Evolutionary conservation across 2,797 vertebrate species (phyloP), one percentile per base, ranked within the genome.

Genomic region (Galagoides demidoff): DNA sequence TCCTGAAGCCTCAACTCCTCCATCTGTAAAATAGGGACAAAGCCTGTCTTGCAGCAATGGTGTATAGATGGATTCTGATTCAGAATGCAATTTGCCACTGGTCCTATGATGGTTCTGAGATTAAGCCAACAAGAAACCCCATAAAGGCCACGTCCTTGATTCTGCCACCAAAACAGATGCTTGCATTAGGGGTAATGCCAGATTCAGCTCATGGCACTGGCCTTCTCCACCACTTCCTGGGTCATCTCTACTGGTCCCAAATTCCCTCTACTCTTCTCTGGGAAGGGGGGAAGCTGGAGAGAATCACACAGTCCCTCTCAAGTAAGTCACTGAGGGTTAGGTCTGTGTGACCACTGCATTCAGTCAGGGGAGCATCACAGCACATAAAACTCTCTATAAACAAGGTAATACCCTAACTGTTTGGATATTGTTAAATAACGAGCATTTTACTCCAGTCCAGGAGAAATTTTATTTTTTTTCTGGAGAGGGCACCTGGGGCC

Each of bases 381-480:
- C 45, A n/a, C 12, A 52, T 52, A 5, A 63, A 61, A 52, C 29
- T 89, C 64, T 66, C 57, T 6, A 31, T 86, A 90, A 95, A 85
- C 31, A 74, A 16, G 49, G 49, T 94, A 89, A 94, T 25, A 90
- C 31, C 55, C 43, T 64, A 29, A 23, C 22, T 7, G 81, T 52
- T 31, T 86, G 45, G 6, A 16, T 22, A 13, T 78, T 9, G 19
- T 92, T 91, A 84, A 93, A 92, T 89, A 57, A 94, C 43, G 83
- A 57, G 37, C 25, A 57, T 89, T 94, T 83, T 37, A 2, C 29
- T 39, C 82, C 55, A 92, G 29, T 7, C 90, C 85, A 14, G 13
- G 86, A 71, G 19, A 86, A 73, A 77, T 74, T 39, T 91, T 39
- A 85, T 91, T 89, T 94, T 94, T 94, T 92, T 95, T 82, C 93